These are phyloP conservation scores for Urocyon cinereoargenteus DNA, from an alignment of 2,797 vertebrate genomes.

Conservation along the genomic window DNA sequence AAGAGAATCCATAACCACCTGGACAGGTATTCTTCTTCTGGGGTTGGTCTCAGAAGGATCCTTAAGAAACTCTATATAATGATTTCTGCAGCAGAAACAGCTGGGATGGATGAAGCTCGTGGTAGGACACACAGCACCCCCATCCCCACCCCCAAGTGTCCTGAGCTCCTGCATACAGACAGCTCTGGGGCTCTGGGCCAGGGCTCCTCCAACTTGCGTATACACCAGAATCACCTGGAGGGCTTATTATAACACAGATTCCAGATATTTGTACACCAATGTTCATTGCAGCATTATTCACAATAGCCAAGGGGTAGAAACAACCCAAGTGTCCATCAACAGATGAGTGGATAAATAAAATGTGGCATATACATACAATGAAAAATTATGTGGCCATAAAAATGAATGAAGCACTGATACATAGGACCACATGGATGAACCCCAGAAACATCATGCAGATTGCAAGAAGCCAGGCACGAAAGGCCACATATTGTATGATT, in stretches of 20 bases:
- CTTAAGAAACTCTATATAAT: constrained; percentile 2
- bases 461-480: neutral
- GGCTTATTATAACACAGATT: neutral
- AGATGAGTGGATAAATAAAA: neutral
- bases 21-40: neutral
- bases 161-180: neutral
- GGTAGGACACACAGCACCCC: neutral
- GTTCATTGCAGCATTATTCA: neutral
- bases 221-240: neutral
- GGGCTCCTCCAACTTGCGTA: neutral
- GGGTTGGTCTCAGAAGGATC: neutral
- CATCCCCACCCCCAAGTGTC: accelerated
- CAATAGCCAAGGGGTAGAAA: neutral
- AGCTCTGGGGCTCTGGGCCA: neutral
- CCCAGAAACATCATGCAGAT: neutral
- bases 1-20: constrained; percentile 6
- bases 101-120: neutral
- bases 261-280: neutral
- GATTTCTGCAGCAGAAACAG: neutral
- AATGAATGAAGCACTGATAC: neutral
- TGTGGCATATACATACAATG: neutral
- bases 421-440: neutral
- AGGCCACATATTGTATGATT: neutral
- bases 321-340: neutral
- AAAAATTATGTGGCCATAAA: neutral